A percentile compares a stretch with the other conserved stretches of the same genome.
Conservation (phyloP, 2,888 invertebrate species). For the Drosophila demipolita region DNA sequence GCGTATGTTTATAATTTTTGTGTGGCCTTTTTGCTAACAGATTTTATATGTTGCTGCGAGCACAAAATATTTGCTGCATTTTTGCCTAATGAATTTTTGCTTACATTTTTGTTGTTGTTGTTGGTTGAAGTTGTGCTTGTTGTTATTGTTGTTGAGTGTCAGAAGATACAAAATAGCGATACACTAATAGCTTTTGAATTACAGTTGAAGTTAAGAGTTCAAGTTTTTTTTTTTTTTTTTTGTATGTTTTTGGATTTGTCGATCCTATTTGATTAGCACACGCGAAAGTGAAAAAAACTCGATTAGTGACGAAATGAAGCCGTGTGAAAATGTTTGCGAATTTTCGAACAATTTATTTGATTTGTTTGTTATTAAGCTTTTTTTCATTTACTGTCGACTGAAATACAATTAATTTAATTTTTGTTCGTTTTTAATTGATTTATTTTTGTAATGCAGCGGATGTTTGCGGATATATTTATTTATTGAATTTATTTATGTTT, state of each 20-base stretch:
- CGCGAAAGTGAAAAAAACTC: constrained; percentile 43
- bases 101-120: constrained; percentile 59
- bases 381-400: constrained; percentile 5
- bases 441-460: constrained; percentile 25
- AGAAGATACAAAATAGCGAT: constrained; percentile 47
- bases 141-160: constrained; percentile 34
- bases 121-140: constrained; percentile 17
- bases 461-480: constrained; percentile 12
- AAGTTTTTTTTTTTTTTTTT: constrained; percentile 11
- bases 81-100: constrained; percentile 46
- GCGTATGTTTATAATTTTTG: constrained; percentile 35
- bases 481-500: constrained; percentile 17
- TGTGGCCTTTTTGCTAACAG: constrained; percentile 24
- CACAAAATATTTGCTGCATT: constrained; percentile 56
- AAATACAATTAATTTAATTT: neutral
- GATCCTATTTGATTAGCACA: constrained; percentile 31
- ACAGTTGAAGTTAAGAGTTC: constrained; percentile 26
- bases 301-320: constrained; percentile 32
- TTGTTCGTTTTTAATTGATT: neutral
- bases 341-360: constrained; percentile 17
- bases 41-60: constrained; percentile 37
- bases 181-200: constrained; percentile 42
- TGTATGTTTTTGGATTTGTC: constrained; percentile 12
- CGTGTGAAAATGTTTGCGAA: constrained; percentile 37
- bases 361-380: constrained; percentile 4